phyloP scores from a whole-genome alignment of 30 jellyfish, hydroid and myxozoan species.

The Cassiopea andromeda region DNA sequence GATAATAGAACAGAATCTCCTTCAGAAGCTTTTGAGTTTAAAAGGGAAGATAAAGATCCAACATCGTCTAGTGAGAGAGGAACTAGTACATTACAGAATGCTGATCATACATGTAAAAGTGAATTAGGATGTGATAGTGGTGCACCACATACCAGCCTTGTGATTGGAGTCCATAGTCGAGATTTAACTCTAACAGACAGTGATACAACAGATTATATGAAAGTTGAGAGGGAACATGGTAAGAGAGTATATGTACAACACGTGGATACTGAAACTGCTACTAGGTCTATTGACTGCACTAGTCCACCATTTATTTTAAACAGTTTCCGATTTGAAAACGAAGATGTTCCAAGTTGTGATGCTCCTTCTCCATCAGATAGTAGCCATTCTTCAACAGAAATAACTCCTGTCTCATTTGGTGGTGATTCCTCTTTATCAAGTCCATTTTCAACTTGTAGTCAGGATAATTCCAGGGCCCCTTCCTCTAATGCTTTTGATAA shows the following conservation, averaged over 20 bases:
- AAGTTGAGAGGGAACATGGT: no score
- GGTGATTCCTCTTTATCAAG: constrained; percentile 27
- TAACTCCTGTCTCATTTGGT: constrained; percentile 47
- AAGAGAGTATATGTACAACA: no score
- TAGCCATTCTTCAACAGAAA: constrained; percentile 16
- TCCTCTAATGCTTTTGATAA: constrained; percentile 23
- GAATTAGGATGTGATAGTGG: no score
- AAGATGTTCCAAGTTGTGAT: not conserved
- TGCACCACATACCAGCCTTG: not conserved
- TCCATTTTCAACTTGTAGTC: constrained; percentile 23
- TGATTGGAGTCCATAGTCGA: not conserved
- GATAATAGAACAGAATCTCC: not conserved
- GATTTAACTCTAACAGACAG: no score
- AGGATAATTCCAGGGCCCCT: constrained; percentile 13
- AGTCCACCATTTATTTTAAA: not conserved
- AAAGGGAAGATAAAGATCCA: not conserved
- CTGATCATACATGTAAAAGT: no score
- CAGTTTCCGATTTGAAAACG: not conserved
- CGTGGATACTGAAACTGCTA: not conserved
- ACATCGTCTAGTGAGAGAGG: no score
- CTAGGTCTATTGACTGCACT: not conserved
- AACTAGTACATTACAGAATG: no score
- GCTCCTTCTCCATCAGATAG: not conserved
- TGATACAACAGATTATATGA: no score
- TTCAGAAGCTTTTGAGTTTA: not conserved